Percentiles rank a stretch among this genome's conserved stretches.
Conservation (phyloP, 2,888 invertebrate species). For the Tetragnatha montana region DNA sequence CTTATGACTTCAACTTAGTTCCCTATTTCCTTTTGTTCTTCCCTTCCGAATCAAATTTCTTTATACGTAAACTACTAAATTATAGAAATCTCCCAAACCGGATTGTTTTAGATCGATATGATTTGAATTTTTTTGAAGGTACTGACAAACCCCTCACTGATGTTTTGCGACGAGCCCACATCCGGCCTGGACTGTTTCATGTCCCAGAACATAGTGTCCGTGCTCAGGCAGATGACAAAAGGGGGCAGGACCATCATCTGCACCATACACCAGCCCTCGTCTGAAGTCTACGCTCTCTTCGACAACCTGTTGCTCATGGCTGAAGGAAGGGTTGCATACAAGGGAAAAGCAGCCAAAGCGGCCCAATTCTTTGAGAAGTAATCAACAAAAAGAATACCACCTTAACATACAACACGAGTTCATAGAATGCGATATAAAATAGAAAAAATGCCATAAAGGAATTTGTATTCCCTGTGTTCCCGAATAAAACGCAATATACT, state of each 20-base stretch:
- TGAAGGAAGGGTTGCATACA: constrained; percentile 79
- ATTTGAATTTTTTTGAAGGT: constrained; percentile 79
- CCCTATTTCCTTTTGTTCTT: too few relatives aligned
- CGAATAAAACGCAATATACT: too few relatives aligned
- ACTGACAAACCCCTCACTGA: constrained; percentile 92
- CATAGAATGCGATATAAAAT: too few relatives aligned
- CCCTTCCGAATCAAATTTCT: too few relatives aligned
- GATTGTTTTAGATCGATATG: too few relatives aligned
- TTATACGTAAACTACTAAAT: too few relatives aligned
- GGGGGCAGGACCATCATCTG: constrained; percentile 78
- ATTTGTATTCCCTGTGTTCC: too few relatives aligned
- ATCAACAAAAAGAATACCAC: too few relatives aligned
- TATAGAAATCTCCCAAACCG: too few relatives aligned
- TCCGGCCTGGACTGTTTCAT: constrained; percentile 97
- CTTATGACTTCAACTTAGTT: too few relatives aligned
- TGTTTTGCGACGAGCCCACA: constrained; percentile 98
- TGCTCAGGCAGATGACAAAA: constrained; percentile 77
- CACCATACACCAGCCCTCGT: constrained; percentile 80
- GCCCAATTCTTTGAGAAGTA: constrained; percentile 76
- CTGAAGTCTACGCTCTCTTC: constrained; percentile 78
- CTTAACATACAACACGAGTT: too few relatives aligned
- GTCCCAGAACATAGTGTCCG: constrained; percentile 94
- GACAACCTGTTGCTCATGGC: constrained; percentile 78
- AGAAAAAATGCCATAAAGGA: too few relatives aligned
- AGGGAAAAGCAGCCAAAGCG: constrained; percentile 77